These are phyloP conservation scores for Rattus norvegicus DNA, from an alignment of 2,113 vertebrate species.

Conservation along the genomic window GRCr8 NC_086032.1:108148001-108148500, in stretches of 20 bases:
- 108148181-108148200: constrained; percentile 1
- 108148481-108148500: constrained; percentile 11
- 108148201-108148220: constrained; percentile 9
- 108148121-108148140: not conserved
- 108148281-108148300: constrained; percentile 13
- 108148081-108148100: not conserved
- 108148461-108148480: constrained; percentile 51
- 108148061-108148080: too few species aligned
- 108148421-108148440: not conserved
- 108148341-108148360: not conserved
- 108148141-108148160: not conserved
- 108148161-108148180: constrained; percentile 1
- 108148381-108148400: constrained; percentile 38
- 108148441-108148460: not conserved
- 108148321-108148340: not conserved
- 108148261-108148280: not conserved
- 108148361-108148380: constrained; percentile 30
- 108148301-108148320: not conserved
- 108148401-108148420: constrained; percentile 33
- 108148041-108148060: not conserved
- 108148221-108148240: not conserved
- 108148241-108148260: not conserved
- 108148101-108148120: not conserved
- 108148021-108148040: not conserved
- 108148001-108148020: not conserved